phyloP scores from a whole-genome alignment of 2,113 vertebrate genomes.

The Gasterosteus nipponicus region DNA sequence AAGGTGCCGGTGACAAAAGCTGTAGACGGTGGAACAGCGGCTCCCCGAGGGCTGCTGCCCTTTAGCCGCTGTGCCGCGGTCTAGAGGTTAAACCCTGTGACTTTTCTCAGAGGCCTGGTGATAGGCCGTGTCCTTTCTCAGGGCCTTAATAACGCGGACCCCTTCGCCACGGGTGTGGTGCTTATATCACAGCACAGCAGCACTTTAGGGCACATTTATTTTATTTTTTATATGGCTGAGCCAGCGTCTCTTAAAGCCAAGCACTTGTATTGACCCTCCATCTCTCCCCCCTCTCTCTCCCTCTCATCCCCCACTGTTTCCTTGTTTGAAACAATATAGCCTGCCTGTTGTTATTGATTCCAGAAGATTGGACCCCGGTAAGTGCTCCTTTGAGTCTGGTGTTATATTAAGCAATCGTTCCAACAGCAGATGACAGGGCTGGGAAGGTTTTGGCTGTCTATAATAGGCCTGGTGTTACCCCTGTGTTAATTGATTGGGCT shows the following conservation, averaged over 20 bases:
- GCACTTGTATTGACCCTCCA: conserved; percentile 75
- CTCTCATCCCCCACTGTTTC: conserved; percentile 76
- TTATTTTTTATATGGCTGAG: conserved; percentile 58
- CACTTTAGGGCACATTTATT: conserved; percentile 51
- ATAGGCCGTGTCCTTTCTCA: conserved; percentile 57
- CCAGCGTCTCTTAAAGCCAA: conserved; percentile 71
- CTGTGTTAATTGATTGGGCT: conserved; percentile 90
- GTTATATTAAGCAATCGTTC: conserved; percentile 91
- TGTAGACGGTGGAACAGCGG: conserved; percentile 34
- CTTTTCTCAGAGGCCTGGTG: conserved; percentile 65
- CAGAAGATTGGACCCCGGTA: conserved; percentile 80
- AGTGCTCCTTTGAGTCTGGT: conserved; percentile 86
- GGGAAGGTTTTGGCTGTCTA: conserved; percentile 84
- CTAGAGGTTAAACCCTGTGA: conserved; percentile 63
- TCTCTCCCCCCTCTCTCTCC: conserved; percentile 50
- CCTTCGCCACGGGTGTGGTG: conserved; percentile 52
- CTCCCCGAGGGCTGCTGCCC: conserved; percentile 55
- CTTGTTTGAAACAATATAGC: conserved; percentile 81
- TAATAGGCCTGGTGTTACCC: conserved; percentile 87
- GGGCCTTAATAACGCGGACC: conserved; percentile 39
- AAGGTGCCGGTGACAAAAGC: conserved; percentile 61
- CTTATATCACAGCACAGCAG: conserved; percentile 61
- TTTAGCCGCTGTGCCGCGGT: conserved; percentile 59
- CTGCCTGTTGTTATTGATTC: conserved; percentile 88
- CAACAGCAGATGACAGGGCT: conserved; percentile 88